Percentiles rank a stretch among this genome's conserved stretches.
These are phyloP conservation scores for Calypte anna DNA, from an alignment of 2,113 vertebrate species.

Conservation along the genomic window DNA sequence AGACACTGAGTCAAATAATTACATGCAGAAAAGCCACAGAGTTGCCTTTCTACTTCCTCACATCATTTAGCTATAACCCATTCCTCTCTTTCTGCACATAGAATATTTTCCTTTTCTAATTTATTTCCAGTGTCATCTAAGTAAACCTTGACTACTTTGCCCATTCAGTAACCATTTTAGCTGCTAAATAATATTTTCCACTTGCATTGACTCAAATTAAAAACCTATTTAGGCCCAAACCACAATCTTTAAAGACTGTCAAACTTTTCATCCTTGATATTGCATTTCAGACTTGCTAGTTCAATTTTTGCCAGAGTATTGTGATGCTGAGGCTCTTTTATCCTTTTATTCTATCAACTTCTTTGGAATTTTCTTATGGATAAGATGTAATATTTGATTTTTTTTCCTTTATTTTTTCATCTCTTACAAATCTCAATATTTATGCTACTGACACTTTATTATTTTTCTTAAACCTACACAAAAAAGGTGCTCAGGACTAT, in stretches of 20 bases:
- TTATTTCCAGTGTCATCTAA: conserved; percentile 9
- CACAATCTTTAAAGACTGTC: not conserved
- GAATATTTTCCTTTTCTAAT: conserved; percentile 9
- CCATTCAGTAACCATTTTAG: not conserved
- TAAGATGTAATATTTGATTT: not conserved
- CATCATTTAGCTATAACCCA: not conserved
- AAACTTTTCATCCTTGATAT: not conserved
- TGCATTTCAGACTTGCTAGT: not conserved
- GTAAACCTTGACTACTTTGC: not conserved
- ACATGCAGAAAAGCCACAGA: not conserved
- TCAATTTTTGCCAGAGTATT: not conserved
- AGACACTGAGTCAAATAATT: not conserved
- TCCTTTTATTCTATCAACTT: not conserved
- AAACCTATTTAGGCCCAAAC: not conserved
- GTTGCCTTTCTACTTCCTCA: not conserved
- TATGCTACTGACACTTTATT: accelerated
- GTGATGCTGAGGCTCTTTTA: not conserved
- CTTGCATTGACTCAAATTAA: not conserved
- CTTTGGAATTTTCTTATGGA: accelerated
- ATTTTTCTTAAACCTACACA: not conserved
- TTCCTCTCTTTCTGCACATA: not conserved
- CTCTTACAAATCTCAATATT: not conserved
- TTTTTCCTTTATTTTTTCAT: not conserved
- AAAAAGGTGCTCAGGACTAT: not conserved
- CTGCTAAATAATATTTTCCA: conserved; percentile 20